Conservation (phyloP, 2,113 vertebrate species). For the Sapajus apella region DNA sequence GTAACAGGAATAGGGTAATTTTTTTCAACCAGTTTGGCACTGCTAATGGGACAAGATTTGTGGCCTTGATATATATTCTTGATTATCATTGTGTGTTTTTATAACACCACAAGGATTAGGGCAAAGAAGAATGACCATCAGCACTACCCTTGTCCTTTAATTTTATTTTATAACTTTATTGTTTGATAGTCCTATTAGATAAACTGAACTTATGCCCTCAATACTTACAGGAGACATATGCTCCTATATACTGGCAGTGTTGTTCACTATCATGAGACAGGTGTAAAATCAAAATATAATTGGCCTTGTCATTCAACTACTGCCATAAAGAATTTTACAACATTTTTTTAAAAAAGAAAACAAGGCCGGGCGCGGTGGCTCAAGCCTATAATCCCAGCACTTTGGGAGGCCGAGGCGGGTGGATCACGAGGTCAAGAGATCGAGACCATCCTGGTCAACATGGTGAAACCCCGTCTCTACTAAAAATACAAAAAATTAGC, state of each 20-base stretch:
- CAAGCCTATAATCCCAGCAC: too few relatives aligned
- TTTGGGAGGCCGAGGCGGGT: too few relatives aligned
- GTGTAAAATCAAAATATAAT: constrained; percentile 1
- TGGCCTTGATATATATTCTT: constrained; percentile 12
- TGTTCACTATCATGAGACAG: background rate
- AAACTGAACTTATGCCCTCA: background rate
- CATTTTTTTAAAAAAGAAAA: background rate
- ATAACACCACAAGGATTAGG: background rate
- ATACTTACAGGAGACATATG: background rate
- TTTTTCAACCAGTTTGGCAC: background rate
- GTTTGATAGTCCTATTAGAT: background rate
- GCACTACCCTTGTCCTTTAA: background rate
- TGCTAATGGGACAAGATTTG: background rate
- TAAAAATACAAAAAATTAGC: too few relatives aligned
- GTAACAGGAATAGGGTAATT: background rate
- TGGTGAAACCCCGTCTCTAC: too few relatives aligned
- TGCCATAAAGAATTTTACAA: constrained; percentile 8
- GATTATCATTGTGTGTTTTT: constrained; percentile 18
- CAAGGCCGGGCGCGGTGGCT: too few relatives aligned
- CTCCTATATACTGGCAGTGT: background rate
- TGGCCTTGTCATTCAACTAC: background rate
- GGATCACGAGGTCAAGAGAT: too few relatives aligned
- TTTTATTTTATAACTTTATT: constrained; percentile 10
- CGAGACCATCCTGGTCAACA: too few relatives aligned
- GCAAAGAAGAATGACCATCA: background rate